Evolutionary conservation across 2,888 invertebrate species (phyloP).

Genomic region (Eupithecia tripunctaria): DNA sequence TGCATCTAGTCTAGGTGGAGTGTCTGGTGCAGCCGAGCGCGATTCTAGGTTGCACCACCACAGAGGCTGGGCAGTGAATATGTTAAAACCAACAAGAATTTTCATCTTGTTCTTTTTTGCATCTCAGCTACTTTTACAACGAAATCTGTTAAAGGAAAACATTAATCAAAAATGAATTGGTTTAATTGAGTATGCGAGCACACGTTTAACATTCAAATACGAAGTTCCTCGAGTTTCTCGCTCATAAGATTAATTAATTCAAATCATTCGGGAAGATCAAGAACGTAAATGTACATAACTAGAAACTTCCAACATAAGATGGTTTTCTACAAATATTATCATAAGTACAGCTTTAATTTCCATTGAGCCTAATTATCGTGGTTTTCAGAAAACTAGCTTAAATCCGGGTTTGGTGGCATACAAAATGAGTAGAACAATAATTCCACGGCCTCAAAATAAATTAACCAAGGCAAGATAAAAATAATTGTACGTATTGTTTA

Average conservation of each 20-base stretch:
- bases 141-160: neutral
- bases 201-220: neutral
- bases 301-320: neutral
- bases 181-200: neutral
- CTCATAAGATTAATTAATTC: slow-evolving; percentile 7
- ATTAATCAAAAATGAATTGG: neutral
- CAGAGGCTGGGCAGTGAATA: too few species aligned
- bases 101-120: too few species aligned
- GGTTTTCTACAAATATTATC: neutral
- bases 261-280: slow-evolving; percentile 2
- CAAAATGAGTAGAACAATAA: neutral
- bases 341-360: neutral
- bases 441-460: neutral
- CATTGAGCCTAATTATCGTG: neutral
- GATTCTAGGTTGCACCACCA: too few species aligned
- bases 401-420: neutral
- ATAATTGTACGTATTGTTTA: too few species aligned
- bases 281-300: neutral
- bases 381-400: neutral
- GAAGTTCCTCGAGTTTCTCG: neutral
- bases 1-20: too few species aligned
- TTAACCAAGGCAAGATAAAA: neutral
- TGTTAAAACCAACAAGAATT: too few species aligned
- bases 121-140: neutral
- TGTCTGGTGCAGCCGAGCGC: too few species aligned